Base-by-base conservation (phyloP, 2,113 vertebrate species). In the Forbesichthys agassizii region DNA sequence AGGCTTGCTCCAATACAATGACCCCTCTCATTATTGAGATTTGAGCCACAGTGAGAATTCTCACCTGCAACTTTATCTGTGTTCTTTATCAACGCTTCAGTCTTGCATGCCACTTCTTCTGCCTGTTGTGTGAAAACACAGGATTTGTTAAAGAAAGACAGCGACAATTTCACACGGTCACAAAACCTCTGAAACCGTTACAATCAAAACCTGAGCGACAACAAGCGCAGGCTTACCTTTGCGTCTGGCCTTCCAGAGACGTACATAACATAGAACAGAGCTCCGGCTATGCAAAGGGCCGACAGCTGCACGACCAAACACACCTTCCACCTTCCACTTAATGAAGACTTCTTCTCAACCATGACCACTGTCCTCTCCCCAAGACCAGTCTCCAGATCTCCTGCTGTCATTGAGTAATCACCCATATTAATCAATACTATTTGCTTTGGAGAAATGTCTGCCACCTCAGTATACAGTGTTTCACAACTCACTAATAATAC, bases 341-440 rank as follows among this genome's bases (percentile, higher is more conserved):
- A 46, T 0, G 82, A 83, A 0, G 88, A 66, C 52, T 82, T 89
- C 69, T 75, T 81, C 46, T 82, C 80, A 12, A 87, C 79, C 27
- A 88, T 51, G 2, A 78, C 75, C 51, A 87, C 78, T 8, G 68
- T 75, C 68, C 75, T 75, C 42, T 75, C 73, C 47, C 70, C 69
- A 1, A 54, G n/a, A 0, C 75, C 81, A 12, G 61, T 67, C 75
- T 92, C 90, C 69, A 89, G 1, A 27, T 92, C 91, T 0, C 12
- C 67, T 0, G 82, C 13, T 59, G 91, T 48, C 0, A 68, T 49
- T 54, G 74, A 65, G 80, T 91, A 91, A 0, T 61, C 80, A 73
- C 73, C 73, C 90, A 91, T 91, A 1, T 11, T 84, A 65, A 16
- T 5, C 16, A 51, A 53, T 4, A n/a, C 64, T 20, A 33, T 16